Base-by-base conservation (phyloP, 2,888 invertebrate species). In the Prenolepis imparis region DNA sequence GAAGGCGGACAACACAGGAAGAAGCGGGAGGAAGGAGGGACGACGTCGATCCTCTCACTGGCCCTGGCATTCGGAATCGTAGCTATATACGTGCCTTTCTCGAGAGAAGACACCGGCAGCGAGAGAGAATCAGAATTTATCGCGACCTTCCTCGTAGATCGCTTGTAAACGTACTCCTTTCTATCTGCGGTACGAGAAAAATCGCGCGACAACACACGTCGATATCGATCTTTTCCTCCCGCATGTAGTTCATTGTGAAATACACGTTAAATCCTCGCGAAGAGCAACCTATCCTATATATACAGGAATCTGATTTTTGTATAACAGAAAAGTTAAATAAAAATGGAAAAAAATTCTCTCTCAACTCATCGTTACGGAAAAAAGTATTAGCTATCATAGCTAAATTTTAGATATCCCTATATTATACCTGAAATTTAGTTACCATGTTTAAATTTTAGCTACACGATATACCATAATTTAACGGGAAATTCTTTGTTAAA, bases 51-150 rank as follows among this genome's bases (percentile, higher is more conserved):
- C 74, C 73, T 48, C 67, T 84, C 41, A 72, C 57, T 70, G 80
- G 41, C 28, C 81, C 61, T 66, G 82, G 61, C 70, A 74, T 74
- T 78, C 68, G 78, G 72, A 68, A 83, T 67, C 85, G 63, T 28
- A 80, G 59, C 44, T 70, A 28, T 28, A 28, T 28, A n/a, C 55
- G 39, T 32, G 83, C 28, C 63, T 52, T 66, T 55, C 80, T 44
- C 24, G 72, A 67, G 72, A 67, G 32, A 12, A 39, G 73, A 11
- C n/a, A 59, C n/a, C 48, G 21, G 48, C 41, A 61, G 48, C n/a
- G 39, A 67, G 36, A 61, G 41, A 66, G 78, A 59, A 80, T 66
- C 59, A 68, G 86, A 84, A 89, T 89, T 88, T 89, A 88, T 89
- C 59, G 82, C 52, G 80, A 36, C 82, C 82, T 85, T 88, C 64